Base-by-base conservation (phyloP, 2,888 invertebrate genomes). In the Synergus laeviventris region DNA sequence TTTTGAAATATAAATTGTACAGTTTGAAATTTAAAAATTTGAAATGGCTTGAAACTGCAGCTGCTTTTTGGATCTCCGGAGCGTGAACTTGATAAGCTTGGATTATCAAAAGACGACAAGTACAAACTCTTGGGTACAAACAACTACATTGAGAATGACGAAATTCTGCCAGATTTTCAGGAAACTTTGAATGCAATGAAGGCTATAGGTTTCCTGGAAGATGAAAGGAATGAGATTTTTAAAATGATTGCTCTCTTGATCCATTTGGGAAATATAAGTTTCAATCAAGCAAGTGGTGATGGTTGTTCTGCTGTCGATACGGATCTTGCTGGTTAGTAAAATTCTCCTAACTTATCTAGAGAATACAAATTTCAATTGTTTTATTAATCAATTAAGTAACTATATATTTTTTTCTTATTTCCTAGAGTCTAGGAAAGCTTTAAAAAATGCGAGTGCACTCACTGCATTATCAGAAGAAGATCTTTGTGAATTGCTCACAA, bases 251-350 rank as follows among this genome's bases (percentile, higher is more conserved):
- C 90, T 3, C 75, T 88, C 7, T 81, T 91, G 14, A 78, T 91
- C 21, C 91, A 91, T 79, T 84, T 91, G 82, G 89, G 91, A 2
- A 89, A 91, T 78, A 86, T 91, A 54, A 81, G 80, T 70, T 91
- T 91, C 73, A 76, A 80, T 7, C 76, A 86, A 24, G 9, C 42
- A 42, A 83, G 80, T 18, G 83, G 81, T 18, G 85, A 84, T 2
- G 85, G 85, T 74, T 76, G 74, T 5, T 86, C 86, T 61, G 77
- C 74, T 1, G 74, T 88, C 16, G 85, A 88, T 77, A 74, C 75
- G 36, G 73, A 70, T 18, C 77, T 84, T 31, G 79, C 83, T 81
- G 83, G 87, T 86, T 78, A 21, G 11, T 42, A 21, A 59, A 59
- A 24, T 18, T 38, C 8, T 38, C 3, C n/a, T 1, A 38, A 38